Evolutionary conservation across 2,113 vertebrate species (phyloP), one percentile per base, ranked within the genome.

Genomic region (Phainopepla nitens): DNA sequence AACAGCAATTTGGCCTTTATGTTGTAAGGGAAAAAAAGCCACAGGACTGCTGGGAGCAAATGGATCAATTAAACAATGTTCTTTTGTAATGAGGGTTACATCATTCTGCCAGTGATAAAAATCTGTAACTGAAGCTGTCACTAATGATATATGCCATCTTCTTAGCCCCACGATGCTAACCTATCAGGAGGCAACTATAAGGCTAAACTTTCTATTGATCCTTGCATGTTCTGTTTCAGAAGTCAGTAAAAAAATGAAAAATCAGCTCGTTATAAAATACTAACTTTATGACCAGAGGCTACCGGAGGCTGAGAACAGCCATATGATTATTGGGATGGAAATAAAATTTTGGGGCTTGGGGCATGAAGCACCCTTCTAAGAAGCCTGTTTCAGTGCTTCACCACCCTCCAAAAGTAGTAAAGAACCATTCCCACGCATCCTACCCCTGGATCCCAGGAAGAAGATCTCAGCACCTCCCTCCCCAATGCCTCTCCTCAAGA

Each of bases 61-160:
- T 87, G 36, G 68, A 96, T 96, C 89, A 91, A 92, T 97, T 96
- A 96, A 79, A 80, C 51, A 89, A 24, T 82, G 78, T 94, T 95
- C 73, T 75, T 86, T 61, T 96, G 70, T 97, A 97, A 95, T 93
- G 72, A 90, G 58, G 73, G 76, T 62, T 93, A 53, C 81, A 90
- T 91, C 79, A 91, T 79, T 68, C 90, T 96, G 75, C 65, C 81
- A 81, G 20, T 66, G 75, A 83, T 77, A 81, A 70, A 96, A 93
- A 85, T 86, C 49, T 96, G 62, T 76, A 93, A 71, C 64, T 27
- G 41, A 82, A 29, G 50, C 23, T 94, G 78, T 86, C 56, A 69
- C 47, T 80, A 69, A 61, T 92, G 83, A 88, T 81, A 33, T 70
- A 82, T 81, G 51, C 41, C 80, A 85, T 81, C 81, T 85, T 95